Evolutionary conservation across 2,797 vertebrate genomes (phyloP).

Genomic region (Pangasius djambal): DNA sequence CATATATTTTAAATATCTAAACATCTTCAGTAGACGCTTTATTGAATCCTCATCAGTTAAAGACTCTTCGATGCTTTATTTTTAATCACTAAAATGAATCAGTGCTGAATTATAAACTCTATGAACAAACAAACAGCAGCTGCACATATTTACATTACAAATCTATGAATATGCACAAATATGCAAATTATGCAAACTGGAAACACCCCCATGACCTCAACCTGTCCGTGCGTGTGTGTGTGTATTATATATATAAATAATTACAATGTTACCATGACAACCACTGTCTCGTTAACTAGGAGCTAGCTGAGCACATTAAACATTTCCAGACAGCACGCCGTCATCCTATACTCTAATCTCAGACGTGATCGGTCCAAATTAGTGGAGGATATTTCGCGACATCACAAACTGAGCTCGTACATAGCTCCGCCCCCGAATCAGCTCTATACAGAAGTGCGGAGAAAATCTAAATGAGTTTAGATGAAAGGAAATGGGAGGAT

Average conservation of each 20-base stretch:
- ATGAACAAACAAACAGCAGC: background rate
- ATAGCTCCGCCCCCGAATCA: background rate
- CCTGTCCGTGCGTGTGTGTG: too few relatives aligned
- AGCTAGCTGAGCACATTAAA: background rate
- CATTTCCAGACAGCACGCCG: background rate
- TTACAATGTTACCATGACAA: background rate
- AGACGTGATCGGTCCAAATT: background rate
- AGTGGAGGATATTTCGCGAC: background rate
- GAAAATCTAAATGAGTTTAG: background rate
- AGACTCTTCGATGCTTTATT: background rate
- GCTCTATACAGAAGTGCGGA: background rate
- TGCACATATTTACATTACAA: background rate
- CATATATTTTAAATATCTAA: background rate
- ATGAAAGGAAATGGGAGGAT: background rate
- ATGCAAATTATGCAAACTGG: background rate
- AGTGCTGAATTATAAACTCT: background rate
- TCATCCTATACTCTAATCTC: background rate
- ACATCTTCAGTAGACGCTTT: background rate
- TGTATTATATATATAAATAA: too few relatives aligned
- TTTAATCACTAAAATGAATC: background rate
- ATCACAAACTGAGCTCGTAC: background rate
- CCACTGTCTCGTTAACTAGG: background rate
- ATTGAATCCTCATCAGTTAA: background rate
- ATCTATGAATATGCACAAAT: background rate
- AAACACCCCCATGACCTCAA: background rate